Evolutionary conservation across 2,797 vertebrate genomes (phyloP), one percentile per base, ranked within the genome.

Genomic region (Saxicola maurus): DNA sequence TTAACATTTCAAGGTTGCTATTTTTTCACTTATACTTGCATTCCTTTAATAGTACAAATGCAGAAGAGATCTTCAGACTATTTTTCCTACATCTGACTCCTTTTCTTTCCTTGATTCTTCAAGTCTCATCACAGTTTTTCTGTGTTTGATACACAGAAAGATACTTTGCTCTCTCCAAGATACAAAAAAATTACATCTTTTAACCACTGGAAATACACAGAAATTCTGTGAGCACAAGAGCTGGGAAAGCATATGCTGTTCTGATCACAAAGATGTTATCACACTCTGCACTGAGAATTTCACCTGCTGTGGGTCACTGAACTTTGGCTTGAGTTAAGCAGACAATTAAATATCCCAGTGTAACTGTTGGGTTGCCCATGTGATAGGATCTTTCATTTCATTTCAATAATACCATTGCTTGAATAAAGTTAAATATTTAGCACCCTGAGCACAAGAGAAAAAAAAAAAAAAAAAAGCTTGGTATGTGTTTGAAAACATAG

Each of bases 361-460:
- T 43, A 62, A 51, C 40, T 82, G 28, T 57, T 6, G 9, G 35
- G 37, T 19, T 62, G 15, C 33, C 72, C 24, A 5, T 52, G 49
- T 57, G 92, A 92, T 92, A 91, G 6, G 57, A 87, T 92, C 87
- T 92, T 90, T 77, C 61, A 64, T 77, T 84, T 87, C 18, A 57
- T 67, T 86, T 79, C 55, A 8, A 27, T 82, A 64, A 71, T 77
- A 30, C 35, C 35, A 17, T n/a, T 73, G 28, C 5, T 15, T 74
- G 61, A 85, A 77, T 64, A n/a, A 86, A 88, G 61, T 94, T 89
- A 89, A 91, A 82, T 84, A 86, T 83, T 91, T 69, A 67, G 75
- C 6, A 1, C 67, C 46, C 68, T 55, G 57, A 80, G 35, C 65
- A 77, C 27, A 55, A 48, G 4, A 84, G 10, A 10, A 67, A 51